These are phyloP conservation scores for Rhinichthys klamathensis DNA, from an alignment of 2,113 vertebrate genomes.

Conservation along the genomic window DNA sequence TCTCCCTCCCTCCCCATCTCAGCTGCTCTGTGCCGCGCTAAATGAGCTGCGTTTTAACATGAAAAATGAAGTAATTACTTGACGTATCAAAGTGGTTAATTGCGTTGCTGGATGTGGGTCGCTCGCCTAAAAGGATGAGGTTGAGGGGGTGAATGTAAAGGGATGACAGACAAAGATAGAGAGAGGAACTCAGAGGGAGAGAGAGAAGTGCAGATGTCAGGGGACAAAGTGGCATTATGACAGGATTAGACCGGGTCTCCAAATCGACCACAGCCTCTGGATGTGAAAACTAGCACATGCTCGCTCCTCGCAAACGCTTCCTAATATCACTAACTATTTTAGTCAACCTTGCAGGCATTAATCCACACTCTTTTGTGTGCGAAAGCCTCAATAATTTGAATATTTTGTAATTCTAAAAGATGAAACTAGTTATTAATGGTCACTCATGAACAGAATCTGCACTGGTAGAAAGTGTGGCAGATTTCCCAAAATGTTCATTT, in stretches of 20 bases:
- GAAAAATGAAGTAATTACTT: conserved; percentile 92
- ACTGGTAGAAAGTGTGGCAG: neutral
- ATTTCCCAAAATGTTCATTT: neutral
- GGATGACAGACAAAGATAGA: conserved; percentile 81
- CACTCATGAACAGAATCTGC: neutral
- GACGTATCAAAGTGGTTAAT: conserved; percentile 84
- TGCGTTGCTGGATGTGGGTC: conserved; percentile 82
- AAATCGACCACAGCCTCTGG: conserved; percentile 61
- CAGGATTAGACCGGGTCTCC: conserved; percentile 69
- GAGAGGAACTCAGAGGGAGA: conserved; percentile 80
- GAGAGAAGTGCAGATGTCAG: conserved; percentile 63
- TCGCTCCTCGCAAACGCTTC: neutral
- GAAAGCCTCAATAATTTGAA: neutral
- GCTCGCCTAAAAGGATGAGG: conserved; percentile 78
- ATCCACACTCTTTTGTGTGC: conserved; percentile 12
- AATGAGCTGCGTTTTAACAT: conserved; percentile 83
- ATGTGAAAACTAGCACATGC: conserved; percentile 33
- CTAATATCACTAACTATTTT: conserved; percentile 43
- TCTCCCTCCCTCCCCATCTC: conserved; percentile 69
- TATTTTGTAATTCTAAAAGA: neutral
- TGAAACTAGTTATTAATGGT: neutral
- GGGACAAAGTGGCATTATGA: conserved; percentile 63
- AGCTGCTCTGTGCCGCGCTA: conserved; percentile 76
- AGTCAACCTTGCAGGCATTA: conserved; percentile 30
- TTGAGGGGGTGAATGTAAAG: conserved; percentile 55